Conservation (phyloP, 2,888 invertebrate genomes). For the Stomorhina lunata region DNA sequence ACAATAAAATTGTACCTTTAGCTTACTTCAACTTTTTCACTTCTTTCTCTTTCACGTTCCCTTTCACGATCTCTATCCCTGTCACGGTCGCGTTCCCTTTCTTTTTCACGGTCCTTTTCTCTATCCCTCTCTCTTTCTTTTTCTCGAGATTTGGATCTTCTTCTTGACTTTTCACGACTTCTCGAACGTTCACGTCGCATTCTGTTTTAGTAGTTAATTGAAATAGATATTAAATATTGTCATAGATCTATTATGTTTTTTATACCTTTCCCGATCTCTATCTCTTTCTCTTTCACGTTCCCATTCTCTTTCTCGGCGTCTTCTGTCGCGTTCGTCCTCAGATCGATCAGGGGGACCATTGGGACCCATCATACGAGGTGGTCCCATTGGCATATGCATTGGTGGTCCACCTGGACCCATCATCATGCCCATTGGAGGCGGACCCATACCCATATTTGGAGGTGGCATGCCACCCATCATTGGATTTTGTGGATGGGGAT, state of each 20-base stretch:
- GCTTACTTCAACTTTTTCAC: slow-evolving; percentile 65
- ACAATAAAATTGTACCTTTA: neutral
- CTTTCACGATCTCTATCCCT: slow-evolving; percentile 78
- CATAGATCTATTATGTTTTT: neutral
- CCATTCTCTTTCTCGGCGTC: slow-evolving; percentile 80
- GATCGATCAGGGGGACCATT: slow-evolving; percentile 58
- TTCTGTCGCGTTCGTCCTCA: slow-evolving; percentile 75
- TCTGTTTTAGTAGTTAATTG: slow-evolving; percentile 35
- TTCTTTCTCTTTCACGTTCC: slow-evolving; percentile 80
- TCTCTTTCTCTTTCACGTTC: slow-evolving; percentile 72
- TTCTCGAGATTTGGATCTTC: slow-evolving; percentile 83
- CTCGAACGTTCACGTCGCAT: slow-evolving; percentile 74
- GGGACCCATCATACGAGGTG: slow-evolving; percentile 70
- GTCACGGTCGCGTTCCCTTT: slow-evolving; percentile 67
- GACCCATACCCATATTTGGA: slow-evolving; percentile 71
- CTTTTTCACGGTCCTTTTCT: slow-evolving; percentile 81
- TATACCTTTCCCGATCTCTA: slow-evolving; percentile 79
- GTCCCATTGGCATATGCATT: slow-evolving; percentile 74
- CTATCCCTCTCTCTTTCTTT: slow-evolving; percentile 72
- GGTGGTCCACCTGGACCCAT: slow-evolving; percentile 70
- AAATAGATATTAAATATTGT: neutral
- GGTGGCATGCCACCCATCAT: slow-evolving; percentile 72
- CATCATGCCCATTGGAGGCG: slow-evolving; percentile 71
- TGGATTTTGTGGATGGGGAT: slow-evolving; percentile 64
- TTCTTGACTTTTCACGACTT: slow-evolving; percentile 80